Evolutionary conservation across 2,113 vertebrate species (phyloP).

Genomic region (Danionella cerebrum): DNA sequence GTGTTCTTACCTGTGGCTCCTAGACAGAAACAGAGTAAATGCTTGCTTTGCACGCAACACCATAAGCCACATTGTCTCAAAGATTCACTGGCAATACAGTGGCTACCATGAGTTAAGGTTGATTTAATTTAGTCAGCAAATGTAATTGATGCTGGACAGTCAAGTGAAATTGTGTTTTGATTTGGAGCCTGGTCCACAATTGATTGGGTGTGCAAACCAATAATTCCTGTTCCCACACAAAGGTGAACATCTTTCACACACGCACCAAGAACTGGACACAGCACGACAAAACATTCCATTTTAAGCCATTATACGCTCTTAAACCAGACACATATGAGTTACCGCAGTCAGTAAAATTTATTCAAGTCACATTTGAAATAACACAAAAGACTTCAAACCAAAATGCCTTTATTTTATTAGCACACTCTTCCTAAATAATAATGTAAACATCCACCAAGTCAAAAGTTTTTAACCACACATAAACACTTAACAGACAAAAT

Average conservation of each 20-base stretch:
- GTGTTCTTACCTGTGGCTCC: constrained; percentile 1
- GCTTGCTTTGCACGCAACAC: constrained; percentile 40
- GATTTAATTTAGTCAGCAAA: constrained; percentile 47
- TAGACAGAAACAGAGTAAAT: constrained; percentile 1
- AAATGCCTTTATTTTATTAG: constrained; percentile 7
- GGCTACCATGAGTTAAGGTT: constrained; percentile 33
- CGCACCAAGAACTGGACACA: constrained; percentile 25
- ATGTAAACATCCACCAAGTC: constrained; percentile 8
- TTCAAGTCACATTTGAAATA: not conserved
- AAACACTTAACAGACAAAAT: constrained; percentile 6
- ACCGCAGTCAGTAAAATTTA: not conserved
- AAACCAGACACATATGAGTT: not conserved
- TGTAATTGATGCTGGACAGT: constrained; percentile 42
- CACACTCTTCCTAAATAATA: not conserved
- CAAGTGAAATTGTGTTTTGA: constrained; percentile 37
- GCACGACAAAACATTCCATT: constrained; percentile 11
- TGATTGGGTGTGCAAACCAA: constrained; percentile 33
- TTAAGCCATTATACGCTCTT: no score
- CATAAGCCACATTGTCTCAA: constrained; percentile 27
- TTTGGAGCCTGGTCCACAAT: constrained; percentile 41
- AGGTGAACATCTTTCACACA: constrained; percentile 27
- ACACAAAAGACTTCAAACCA: not conserved
- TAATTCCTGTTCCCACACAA: constrained; percentile 33
- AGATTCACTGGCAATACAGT: constrained; percentile 36
- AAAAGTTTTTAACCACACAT: constrained; percentile 6